Percentiles rank a stretch among this genome's conserved stretches.
Evolutionary conservation across 2,113 vertebrate genomes (phyloP).

Genomic region (Taurulus bubalis): DNA sequence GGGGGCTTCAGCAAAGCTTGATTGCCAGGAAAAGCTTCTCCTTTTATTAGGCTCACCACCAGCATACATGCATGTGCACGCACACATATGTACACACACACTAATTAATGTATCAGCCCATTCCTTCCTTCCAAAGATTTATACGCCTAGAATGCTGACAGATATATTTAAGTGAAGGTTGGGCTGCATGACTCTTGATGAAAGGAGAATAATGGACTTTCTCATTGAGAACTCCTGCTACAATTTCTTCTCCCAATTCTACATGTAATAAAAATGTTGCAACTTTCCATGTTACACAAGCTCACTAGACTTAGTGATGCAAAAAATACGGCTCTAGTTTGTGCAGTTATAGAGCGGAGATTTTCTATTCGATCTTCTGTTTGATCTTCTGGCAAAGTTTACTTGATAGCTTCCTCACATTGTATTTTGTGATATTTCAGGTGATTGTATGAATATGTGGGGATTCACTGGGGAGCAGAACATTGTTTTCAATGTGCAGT

Average conservation of each 20-base stretch:
- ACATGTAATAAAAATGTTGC: neutral
- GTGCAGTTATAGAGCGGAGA: constrained; percentile 3
- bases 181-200: constrained; percentile 1
- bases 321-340: neutral
- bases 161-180: constrained; percentile 24
- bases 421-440: constrained; percentile 2
- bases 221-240: neutral
- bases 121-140: constrained; percentile 60
- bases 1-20: constrained; percentile 47
- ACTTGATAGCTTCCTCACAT: neutral
- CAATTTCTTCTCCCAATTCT: neutral
- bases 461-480: neutral
- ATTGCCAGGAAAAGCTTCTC: constrained; percentile 65
- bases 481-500: neutral
- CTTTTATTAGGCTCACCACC: constrained; percentile 62
- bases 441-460: neutral
- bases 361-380: neutral
- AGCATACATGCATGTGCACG: constrained; percentile 15
- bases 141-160: constrained; percentile 49
- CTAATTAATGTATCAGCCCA: constrained; percentile 50
- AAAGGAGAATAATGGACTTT: neutral
- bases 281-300: neutral
- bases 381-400: neutral
- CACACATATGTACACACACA: constrained; percentile 18
- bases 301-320: neutral